phyloP scores from a whole-genome alignment of 2,797 vertebrate genomes.

The Gallirallus australis region DNA sequence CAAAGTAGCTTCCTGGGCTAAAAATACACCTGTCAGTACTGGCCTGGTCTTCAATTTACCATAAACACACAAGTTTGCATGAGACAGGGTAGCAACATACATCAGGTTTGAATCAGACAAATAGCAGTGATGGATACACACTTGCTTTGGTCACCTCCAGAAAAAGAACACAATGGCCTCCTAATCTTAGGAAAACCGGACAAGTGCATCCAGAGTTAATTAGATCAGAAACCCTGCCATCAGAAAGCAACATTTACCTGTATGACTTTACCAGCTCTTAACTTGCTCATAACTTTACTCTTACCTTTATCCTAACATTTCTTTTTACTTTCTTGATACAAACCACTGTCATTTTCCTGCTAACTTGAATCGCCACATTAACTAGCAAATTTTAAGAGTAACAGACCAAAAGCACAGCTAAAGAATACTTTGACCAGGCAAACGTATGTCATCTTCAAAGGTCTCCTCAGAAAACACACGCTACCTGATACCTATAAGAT shows the following conservation, averaged over 20 bases:
- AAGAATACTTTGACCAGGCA: not conserved
- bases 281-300: not conserved
- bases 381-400: not conserved
- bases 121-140: not conserved
- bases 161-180: not conserved
- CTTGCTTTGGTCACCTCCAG: not conserved
- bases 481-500: not conserved
- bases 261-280: not conserved
- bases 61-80: not conserved
- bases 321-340: not conserved
- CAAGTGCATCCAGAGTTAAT: not conserved
- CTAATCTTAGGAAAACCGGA: not conserved
- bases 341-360: not conserved
- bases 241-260: not conserved
- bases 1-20: not conserved
- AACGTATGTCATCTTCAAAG: not conserved
- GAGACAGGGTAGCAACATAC: not conserved
- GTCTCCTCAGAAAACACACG: not conserved
- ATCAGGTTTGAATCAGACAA: not conserved
- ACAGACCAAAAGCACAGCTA: not conserved
- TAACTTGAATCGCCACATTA: not conserved
- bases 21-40: not conserved
- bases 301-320: not conserved
- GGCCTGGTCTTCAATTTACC: not conserved
- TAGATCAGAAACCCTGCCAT: not conserved